Conservation (phyloP, 30 jellyfish, hydroid and myxozoan species). For the Turritopsis rubra region DNA sequence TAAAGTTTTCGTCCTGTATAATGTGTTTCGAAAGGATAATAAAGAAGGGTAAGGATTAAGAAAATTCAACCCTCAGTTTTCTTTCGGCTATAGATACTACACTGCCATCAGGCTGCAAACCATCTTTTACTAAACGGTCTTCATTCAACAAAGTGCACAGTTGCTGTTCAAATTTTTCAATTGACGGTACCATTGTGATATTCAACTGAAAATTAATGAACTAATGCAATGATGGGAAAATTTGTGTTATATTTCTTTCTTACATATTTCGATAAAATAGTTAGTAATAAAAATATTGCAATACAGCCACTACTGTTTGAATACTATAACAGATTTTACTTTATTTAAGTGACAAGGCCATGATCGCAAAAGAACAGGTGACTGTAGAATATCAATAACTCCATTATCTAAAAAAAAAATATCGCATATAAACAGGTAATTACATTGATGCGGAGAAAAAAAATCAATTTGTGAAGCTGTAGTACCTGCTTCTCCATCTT, state of each 20-base stretch:
- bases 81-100: slow-evolving; percentile 76
- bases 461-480: too few relatives aligned
- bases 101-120: slow-evolving; percentile 63
- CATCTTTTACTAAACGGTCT: slow-evolving; percentile 71
- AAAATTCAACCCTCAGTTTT: slow-evolving; percentile 49
- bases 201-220: slow-evolving; percentile 41
- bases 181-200: slow-evolving; percentile 55
- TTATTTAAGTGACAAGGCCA: slow-evolving; percentile 89
- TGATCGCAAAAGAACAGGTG: slow-evolving; percentile 46
- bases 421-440: background rate
- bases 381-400: slow-evolving; percentile 56
- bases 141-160: slow-evolving; percentile 62
- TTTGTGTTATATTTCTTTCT: background rate
- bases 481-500: slow-evolving; percentile 26
- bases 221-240: background rate
- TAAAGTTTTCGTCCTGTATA: too few relatives aligned
- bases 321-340: too few relatives aligned
- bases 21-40: too few relatives aligned
- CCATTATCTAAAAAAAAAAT: slow-evolving; percentile 53
- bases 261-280: background rate
- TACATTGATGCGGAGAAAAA: background rate
- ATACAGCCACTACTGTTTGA: too few relatives aligned
- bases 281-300: too few relatives aligned
- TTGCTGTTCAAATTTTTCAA: slow-evolving; percentile 70
- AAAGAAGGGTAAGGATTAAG: too few relatives aligned